phyloP scores from a whole-genome alignment of 1,140 invertebrate species.

The Atta texana region DNA sequence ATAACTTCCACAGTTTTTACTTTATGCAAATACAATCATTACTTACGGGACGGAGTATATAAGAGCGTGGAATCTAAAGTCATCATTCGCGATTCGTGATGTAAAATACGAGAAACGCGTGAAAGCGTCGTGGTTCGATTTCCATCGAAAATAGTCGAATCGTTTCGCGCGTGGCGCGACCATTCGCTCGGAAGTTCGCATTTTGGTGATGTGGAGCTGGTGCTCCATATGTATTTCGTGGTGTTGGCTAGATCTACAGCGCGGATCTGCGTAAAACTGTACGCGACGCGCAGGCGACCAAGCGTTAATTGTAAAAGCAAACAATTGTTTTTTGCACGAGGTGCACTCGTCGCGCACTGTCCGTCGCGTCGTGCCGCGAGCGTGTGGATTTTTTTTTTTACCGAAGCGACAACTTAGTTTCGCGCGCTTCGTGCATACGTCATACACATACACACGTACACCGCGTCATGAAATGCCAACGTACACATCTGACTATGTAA shows the following conservation, averaged over 20 bases:
- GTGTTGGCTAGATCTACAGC: constrained; percentile 15
- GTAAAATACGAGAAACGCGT: constrained; percentile 37
- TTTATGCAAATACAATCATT: constrained; percentile 10
- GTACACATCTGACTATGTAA: constrained; percentile 28
- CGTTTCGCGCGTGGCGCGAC: constrained; percentile 15
- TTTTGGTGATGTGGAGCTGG: background rate
- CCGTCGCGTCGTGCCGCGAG: constrained; percentile 1
- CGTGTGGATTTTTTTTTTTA: constrained; percentile 42
- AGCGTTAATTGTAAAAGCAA: constrained; percentile 59
- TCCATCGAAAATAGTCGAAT: constrained; percentile 44
- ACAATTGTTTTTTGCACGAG: constrained; percentile 56
- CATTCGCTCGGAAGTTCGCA: constrained; percentile 8
- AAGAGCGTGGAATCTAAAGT: constrained; percentile 8
- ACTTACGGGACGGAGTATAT: background rate
- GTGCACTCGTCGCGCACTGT: background rate
- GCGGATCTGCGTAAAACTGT: constrained; percentile 49
- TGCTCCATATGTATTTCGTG: constrained; percentile 49
- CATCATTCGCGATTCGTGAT: background rate
- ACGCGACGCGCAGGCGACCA: constrained; percentile 39
- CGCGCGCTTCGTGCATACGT: constrained; percentile 50
- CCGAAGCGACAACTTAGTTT: constrained; percentile 56
- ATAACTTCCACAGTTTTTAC: constrained; percentile 1
- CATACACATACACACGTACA: background rate
- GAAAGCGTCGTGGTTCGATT: constrained; percentile 45
- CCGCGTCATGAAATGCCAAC: constrained; percentile 19